These are phyloP conservation scores for Balearica regulorum DNA, from an alignment of 2,797 vertebrate genomes.

Conservation along the genomic window DNA sequence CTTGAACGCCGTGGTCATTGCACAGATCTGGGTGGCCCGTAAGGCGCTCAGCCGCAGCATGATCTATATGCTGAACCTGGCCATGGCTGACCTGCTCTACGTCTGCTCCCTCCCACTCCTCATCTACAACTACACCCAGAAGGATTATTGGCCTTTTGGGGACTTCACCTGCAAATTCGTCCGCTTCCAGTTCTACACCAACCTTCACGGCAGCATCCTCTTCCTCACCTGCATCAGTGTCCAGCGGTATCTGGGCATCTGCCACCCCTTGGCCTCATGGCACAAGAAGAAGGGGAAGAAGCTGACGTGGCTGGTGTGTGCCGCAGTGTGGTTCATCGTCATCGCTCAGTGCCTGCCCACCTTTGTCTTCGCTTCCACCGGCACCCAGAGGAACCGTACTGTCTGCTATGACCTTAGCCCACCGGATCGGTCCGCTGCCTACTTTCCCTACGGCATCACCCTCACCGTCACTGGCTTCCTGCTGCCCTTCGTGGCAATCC, in stretches of 20 bases:
- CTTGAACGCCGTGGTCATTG: conserved; percentile 85
- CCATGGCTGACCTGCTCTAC: conserved; percentile 88
- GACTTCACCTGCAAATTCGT: conserved; percentile 88
- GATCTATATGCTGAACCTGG: conserved; percentile 94
- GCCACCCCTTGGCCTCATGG: conserved; percentile 87
- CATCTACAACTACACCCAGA: conserved; percentile 92
- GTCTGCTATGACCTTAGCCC: conserved; percentile 94
- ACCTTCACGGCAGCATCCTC: conserved; percentile 91
- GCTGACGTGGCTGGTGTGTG: conserved; percentile 84
- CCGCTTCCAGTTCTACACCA: conserved; percentile 96
- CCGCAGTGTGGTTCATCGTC: conserved; percentile 83
- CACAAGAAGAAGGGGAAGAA: conserved; percentile 84
- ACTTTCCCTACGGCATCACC: conserved; percentile 93
- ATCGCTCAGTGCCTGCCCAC: conserved; percentile 85
- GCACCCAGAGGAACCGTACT: conserved; percentile 89
- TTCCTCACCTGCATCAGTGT: conserved; percentile 98
- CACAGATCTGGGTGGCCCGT: conserved; percentile 83
- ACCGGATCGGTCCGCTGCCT: conserved; percentile 74
- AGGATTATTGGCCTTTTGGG: conserved; percentile 96
- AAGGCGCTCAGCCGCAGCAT: conserved; percentile 81
- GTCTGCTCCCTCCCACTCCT: conserved; percentile 92
- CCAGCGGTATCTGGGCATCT: conserved; percentile 94
- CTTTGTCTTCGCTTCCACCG: conserved; percentile 86
- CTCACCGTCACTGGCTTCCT: conserved; percentile 88
- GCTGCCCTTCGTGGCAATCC: conserved; percentile 85